Base-by-base conservation (phyloP, 2,888 invertebrate genomes). In the Opisthograptis luteolata region DNA sequence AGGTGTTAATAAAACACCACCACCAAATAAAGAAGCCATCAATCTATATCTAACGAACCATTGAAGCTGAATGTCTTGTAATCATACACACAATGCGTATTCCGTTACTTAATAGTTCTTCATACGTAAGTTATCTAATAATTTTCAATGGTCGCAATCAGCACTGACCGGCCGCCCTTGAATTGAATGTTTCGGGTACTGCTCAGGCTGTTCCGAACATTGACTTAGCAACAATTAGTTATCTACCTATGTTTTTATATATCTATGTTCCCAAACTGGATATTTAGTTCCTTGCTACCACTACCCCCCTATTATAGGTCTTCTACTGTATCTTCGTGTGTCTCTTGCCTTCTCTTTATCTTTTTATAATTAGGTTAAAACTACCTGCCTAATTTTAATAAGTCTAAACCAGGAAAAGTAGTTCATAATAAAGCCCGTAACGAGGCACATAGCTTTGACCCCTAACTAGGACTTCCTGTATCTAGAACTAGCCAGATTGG, bases 31-130 rank as follows among this genome's bases (percentile, higher is more conserved):
- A 24, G 19, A 22, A 37, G 14, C 34, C 10, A 50, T 45, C 44
- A 35, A 50, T 44, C 44, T 10, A 44, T 6, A 30, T 51, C 6
- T 45, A 51, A 51, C 50, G 39, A 51, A 19, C 19, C 44, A 51
- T 45, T 51, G 28, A 51, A 14, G 15, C 9, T n/a, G 17, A 45
- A 51, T 51, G 44, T 40, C 44, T 40, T n/a, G 13, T 13, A 42
- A 40, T 28, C 31, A 27, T n/a, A 20, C 22, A 22, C 20, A 51
- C 50, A 51, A 51, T 40, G 12, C 15, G 24, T 8, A 15, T 5
- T 47, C 17, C 24, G 36, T 48, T 48, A 41, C 48, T 20, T 34
- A 32, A 48, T 41, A 36, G 27, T 27, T 36, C 25, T n/a, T n/a
- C 27, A 37, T 24, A 25, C 7, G 20, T 30, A 12, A 19, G 28